Percentiles rank a stretch among this genome's conserved stretches.
Conservation (phyloP, 2,888 invertebrate genomes). For the Andrena bucephala region DNA sequence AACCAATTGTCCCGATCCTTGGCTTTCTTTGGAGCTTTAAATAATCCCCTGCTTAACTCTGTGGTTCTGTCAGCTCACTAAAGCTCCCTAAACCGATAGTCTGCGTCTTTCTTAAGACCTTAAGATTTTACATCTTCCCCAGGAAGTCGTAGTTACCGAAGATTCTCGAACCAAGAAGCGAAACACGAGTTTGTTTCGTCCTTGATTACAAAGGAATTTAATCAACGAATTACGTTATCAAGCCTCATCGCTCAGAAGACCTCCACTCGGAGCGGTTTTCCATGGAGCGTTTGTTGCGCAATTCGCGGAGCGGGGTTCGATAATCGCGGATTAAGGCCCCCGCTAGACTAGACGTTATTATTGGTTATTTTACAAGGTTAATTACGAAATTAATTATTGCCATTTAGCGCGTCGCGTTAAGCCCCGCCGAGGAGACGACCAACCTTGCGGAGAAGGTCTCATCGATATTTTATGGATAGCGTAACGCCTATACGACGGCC, state of each 20-base stretch:
- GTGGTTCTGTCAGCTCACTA: no score
- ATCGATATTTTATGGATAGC: conserved; percentile 62
- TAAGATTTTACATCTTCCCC: no score
- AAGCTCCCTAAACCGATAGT: no score
- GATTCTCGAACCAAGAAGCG: background rate
- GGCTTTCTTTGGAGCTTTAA: no score
- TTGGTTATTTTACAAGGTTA: conserved; percentile 35
- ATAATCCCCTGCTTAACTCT: no score
- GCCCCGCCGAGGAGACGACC: conserved; percentile 26
- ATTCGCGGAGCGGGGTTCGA: background rate
- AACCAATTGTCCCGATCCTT: no score
- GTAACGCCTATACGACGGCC: conserved; percentile 37
- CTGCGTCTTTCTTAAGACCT: no score
- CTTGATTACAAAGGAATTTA: background rate
- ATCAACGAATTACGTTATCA: background rate
- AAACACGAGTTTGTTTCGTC: no score
- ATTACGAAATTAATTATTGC: conserved; percentile 49
- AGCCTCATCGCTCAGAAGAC: background rate
- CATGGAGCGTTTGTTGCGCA: background rate
- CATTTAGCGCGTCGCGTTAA: conserved; percentile 34
- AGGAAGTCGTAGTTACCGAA: no score
- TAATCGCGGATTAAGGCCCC: background rate
- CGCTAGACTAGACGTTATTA: conserved; percentile 25
- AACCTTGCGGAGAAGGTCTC: conserved; percentile 61
- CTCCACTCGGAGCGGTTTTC: background rate